Percentiles rank a stretch among this genome's conserved stretches.
phyloP scores from a whole-genome alignment of 2,888 invertebrate species.

The Zootermopsis nevadensis region DNA sequence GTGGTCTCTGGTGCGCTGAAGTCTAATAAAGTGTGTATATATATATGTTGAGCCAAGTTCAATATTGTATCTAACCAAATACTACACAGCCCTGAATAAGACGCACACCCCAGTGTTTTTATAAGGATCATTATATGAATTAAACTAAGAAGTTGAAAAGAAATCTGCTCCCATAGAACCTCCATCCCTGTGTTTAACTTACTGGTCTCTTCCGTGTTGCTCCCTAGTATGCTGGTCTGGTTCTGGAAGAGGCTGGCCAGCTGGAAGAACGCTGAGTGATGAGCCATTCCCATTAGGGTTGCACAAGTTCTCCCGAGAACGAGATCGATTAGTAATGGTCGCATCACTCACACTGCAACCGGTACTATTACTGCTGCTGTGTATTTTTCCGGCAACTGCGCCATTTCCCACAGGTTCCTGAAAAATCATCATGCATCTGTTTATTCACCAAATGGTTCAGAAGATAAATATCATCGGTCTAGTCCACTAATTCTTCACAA shows the following conservation, averaged over 20 bases:
- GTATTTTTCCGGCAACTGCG: constrained; percentile 48
- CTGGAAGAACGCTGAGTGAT: constrained; percentile 36
- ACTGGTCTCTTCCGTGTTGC: neutral
- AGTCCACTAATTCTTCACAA: too few relatives aligned
- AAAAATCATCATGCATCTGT: neutral
- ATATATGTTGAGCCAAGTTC: too few relatives aligned
- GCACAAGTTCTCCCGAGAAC: constrained; percentile 63
- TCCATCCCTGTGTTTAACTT: too few relatives aligned
- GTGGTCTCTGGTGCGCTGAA: neutral
- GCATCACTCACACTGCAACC: constrained; percentile 3
- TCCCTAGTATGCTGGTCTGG: constrained; percentile 19
- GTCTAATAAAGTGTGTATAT: neutral
- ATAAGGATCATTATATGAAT: too few relatives aligned
- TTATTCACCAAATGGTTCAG: too few relatives aligned
- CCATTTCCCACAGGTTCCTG: constrained; percentile 45
- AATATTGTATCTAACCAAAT: too few relatives aligned
- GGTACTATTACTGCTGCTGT: constrained; percentile 45
- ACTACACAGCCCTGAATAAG: too few relatives aligned
- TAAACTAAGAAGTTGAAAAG: too few relatives aligned
- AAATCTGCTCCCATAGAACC: too few relatives aligned
- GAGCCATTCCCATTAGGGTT: constrained; percentile 48
- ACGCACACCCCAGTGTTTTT: too few relatives aligned
- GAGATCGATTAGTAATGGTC: constrained; percentile 45
- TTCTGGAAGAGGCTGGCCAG: constrained; percentile 13
- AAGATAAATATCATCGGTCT: too few relatives aligned